Percentiles rank a stretch among this genome's conserved stretches.
phyloP scores from a whole-genome alignment of 2,797 vertebrate genomes.

The Oryzias dopingdopingensis region DNA sequence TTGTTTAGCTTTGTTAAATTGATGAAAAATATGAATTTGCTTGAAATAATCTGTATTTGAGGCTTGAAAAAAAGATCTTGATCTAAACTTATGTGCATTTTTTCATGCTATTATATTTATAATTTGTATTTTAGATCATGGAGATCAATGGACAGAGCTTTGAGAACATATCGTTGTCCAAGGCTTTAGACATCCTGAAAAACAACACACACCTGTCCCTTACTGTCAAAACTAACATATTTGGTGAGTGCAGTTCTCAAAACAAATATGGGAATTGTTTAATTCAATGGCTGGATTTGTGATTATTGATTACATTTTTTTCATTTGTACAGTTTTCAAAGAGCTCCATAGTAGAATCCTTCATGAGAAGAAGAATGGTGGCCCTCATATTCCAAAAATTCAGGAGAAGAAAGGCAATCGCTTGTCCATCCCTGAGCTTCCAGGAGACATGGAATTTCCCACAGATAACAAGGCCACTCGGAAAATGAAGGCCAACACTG shows the following conservation, averaged over 20 bases:
- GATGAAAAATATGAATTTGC: too few species aligned
- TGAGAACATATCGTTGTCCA: constrained; percentile 92
- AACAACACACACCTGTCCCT: constrained; percentile 96
- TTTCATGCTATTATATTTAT: background rate
- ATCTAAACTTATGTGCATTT: background rate
- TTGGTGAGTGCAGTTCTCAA: constrained; percentile 75
- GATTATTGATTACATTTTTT: background rate
- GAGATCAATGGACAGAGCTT: constrained; percentile 99
- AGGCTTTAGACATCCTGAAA: constrained; percentile 91
- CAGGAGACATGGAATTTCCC: constrained; percentile 90
- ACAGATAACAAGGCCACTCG: constrained; percentile 89
- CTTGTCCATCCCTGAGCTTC: constrained; percentile 92
- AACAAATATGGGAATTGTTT: background rate
- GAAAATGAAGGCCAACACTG: constrained; percentile 95
- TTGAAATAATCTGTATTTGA: too few species aligned
- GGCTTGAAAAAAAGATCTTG: too few species aligned
- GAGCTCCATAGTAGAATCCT: constrained; percentile 89
- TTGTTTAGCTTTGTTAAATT: too few species aligned
- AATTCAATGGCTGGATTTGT: background rate
- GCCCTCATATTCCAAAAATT: constrained; percentile 93
- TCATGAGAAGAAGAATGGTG: constrained; percentile 89
- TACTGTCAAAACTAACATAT: constrained; percentile 97
- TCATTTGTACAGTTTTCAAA: constrained; percentile 86
- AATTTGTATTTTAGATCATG: constrained; percentile 83
- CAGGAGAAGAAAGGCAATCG: constrained; percentile 96